These are phyloP conservation scores for Ophonus ardosiacus DNA, from an alignment of 2,888 invertebrate species.

Conservation along the genomic window DNA sequence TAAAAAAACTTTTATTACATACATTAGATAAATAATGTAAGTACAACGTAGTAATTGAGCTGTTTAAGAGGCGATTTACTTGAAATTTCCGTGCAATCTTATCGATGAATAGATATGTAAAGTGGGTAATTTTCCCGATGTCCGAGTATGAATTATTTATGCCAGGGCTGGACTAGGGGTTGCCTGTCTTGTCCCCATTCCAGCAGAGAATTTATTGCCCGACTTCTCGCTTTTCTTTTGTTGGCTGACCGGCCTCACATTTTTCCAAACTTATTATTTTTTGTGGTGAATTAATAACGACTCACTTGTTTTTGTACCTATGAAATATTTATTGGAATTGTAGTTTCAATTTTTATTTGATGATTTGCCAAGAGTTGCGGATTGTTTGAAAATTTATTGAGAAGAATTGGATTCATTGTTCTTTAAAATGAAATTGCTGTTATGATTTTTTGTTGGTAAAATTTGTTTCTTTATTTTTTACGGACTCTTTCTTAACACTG, in stretches of 20 bases:
- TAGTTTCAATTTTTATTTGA: constrained; percentile 40
- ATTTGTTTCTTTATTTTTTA: too few species aligned
- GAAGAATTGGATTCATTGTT: neutral
- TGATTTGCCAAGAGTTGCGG: neutral
- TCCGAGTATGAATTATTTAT: constrained; percentile 38
- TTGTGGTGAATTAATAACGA: constrained; percentile 24
- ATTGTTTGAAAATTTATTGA: constrained; percentile 1
- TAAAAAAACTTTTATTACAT: too few species aligned
- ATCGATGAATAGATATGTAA: constrained; percentile 39
- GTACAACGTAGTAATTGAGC: too few species aligned
- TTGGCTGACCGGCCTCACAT: constrained; percentile 17
- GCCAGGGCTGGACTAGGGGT: constrained; percentile 25
- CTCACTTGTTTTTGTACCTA: constrained; percentile 30
- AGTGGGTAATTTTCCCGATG: constrained; percentile 23
- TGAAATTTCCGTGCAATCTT: neutral
- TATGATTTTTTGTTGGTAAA: neutral
- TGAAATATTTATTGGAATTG: constrained; percentile 12
- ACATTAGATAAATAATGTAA: too few species aligned
- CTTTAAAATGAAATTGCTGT: neutral
- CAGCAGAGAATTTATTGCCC: neutral
- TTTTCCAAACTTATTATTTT: constrained; percentile 27
- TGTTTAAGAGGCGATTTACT: neutral
- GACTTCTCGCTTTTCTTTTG: constrained; percentile 35
- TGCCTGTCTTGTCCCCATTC: neutral
- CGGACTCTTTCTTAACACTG: too few species aligned